Evolutionary conservation across 2,113 vertebrate genomes (phyloP), one percentile per base, ranked within the genome.

Genomic region (Todiramphus saurophagus): DNA sequence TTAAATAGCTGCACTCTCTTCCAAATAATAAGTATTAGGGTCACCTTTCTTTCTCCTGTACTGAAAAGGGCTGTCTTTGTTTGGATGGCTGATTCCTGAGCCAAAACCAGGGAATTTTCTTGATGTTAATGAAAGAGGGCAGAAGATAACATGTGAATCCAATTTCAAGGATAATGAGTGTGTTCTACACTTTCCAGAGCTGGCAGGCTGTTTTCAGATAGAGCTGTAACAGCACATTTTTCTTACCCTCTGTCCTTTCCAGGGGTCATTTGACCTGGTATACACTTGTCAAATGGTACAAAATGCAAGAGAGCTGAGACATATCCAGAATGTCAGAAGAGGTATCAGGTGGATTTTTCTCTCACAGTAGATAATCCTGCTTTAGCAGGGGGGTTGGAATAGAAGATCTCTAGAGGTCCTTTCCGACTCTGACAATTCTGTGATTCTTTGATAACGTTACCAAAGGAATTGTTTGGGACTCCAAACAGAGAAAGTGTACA

Each of bases 121-220:
- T 96, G 89, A 97, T 91, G 53, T 12, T 96, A 94, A 96, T 95
- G 58, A 55, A 92, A 94, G 5, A 80, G 23, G 79, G 90, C 94
- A 96, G 90, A 93, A 87, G 82, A 96, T 75, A 94, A 53, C 87
- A 83, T 78, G 94, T 87, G 86, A 97, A 94, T 94, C 87, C 82
- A 92, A 67, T 94, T 97, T 85, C 10, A 3, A 96, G 85, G 79
- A 93, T 96, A 96, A 96, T 94, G 90, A 96, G 58, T 53, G 58
- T 94, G 67, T 93, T 92, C 62, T 93, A 63, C 60, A 58, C 74
- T 96, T 96, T 72, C 56, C 46, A 78, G 80, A 64, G 44, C 91
- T 95, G 74, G 74, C 85, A 94, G 85, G 56, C 80, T 89, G 51
- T 75, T 96, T 82, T 89, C 92, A 94, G 68, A 96, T 66, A 86